Evolutionary conservation across 2,888 invertebrate species (phyloP), one percentile per base, ranked within the genome.

Genomic region (Mythimna loreyi): DNA sequence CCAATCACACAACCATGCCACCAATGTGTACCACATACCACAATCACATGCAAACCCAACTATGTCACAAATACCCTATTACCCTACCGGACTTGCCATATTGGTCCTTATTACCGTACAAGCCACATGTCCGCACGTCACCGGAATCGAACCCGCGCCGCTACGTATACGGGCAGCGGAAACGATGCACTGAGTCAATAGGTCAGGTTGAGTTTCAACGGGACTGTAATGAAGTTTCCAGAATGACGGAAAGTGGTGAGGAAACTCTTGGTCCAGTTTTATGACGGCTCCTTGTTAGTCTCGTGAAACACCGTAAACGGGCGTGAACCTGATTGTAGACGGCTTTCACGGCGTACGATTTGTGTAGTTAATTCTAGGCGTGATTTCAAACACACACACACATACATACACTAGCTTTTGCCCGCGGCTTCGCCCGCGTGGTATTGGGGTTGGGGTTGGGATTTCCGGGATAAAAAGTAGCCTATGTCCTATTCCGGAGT

Each of bases 61-160:
- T 50, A 72, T 28, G 72, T 49, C 50, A 62, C 72, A 47, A 50
- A 71, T 50, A 77, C 72, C 62, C 33, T 19, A 49, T 30, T 45
- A 55, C 74, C 53, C 13, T 73, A 33, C 19, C 58, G 53, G 58
- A 40, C 16, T 36, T 72, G 40, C 69, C 73, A 4, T 73, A 58
- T 45, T n/a, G 57, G 59, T 25, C 30, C 60, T 72, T 25, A 55
- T 49, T 43, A 23, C 70, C 55, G 33, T 55, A 36, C 4, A 11
- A 25, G 30, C 25, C 16, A 36, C 19, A 47, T 40, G 60, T 75
- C 78, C 78, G 78, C 50, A n/a, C 19, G 23, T 45, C 50, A 61
- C 78, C 49, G 63, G 74, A 75, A 59, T 71, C 50, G 55, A 50
- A 78, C 43, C 50, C 40, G 3, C 30, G 9, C 36, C 2, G 61